Base-by-base conservation (phyloP, 2,888 invertebrate species). In the Elegia similella region DNA sequence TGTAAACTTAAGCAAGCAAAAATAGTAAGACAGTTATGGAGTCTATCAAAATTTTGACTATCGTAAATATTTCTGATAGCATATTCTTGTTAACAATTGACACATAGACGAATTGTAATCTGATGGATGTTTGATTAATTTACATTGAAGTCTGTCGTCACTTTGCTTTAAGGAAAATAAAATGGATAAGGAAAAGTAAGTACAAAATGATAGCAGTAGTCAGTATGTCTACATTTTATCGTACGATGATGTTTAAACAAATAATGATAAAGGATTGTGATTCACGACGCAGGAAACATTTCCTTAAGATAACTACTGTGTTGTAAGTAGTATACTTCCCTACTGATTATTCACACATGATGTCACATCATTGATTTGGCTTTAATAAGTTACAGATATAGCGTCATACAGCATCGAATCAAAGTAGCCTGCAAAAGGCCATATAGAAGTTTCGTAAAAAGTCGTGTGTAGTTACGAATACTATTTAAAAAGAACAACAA, bases 201-300 rank as follows among this genome's bases (percentile, higher is more conserved):
- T 30, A 29, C 42, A 53, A 53, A 42, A 34, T 17, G 47, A 53
- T 62, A 34, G 50, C 54, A 59, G 68, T 69, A 72, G 75, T 72
- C 74, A 67, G 58, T 38, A 12, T 56, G 69, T 73, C 70, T 70
- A 57, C 58, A 67, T 63, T 44, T 34, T 17, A 32, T 53, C 23
- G 29, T 46, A 30, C 12, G 2, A 30, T 54, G 12, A 43, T 55
- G 44, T 15, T 23, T 43, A 12, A 12, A 12, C 30, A 17, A 47
- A 61, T 58, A 62, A 61, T 43, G 62, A 68, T 60, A 62, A 52
- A 56, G 47, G 55, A 62, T 48, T 57, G 43, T 69, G 60, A 67
- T 62, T 69, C 65, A 73, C 56, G 60, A 53, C 48, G 52, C 42
- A 57, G 59, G 57, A 60, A 58, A 54, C 48, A 58, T 59, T 52